Base-by-base conservation (phyloP, 2,797 vertebrate genomes). In the Clamator glandarius region DNA sequence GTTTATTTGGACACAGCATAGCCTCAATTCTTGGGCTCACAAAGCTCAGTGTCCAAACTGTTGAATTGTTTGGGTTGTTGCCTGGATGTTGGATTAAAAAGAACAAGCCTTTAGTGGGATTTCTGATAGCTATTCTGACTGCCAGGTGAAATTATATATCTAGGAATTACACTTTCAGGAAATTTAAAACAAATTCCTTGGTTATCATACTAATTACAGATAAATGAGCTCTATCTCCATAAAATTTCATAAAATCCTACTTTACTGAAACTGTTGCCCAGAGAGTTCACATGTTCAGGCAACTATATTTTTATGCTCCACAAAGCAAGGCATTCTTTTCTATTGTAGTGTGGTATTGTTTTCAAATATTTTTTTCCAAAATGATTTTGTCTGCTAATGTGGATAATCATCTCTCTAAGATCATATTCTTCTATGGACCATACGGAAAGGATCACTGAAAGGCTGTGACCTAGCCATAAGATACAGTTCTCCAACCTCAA, bases 151-250 rank as follows among this genome's bases (percentile, higher is more conserved):
- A 94, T 72, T 90, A 67, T 67, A 39, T 31, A 85, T 59, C 73
- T 62, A 84, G 69, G 39, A 94, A 88, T 84, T 81, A 58, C 2
- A 2, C 26, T 75, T 91, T 81, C 66, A 84, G 69, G 79, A 84
- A 88, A 86, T 86, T 70, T 63, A 69, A 91, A 94, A 83, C 50
- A 92, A 89, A 61, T 92, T 73, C 42, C 44, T 66, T 69, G 39
- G 46, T 92, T 92, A 83, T 74, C 58, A 64, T 55, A 78, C 35
- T 62, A 81, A 76, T 86, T 79, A 85, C 52, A 68, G 50, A 77
- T 23, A 91, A 91, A 89, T 54, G 41, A 92, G 18, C 12, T 94
- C 42, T 85, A 61, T 25, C 26, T 83, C 41, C 16, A 70, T 54
- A 70, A 89, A 88, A 87, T 68, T 78, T 73, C 51, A 55, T 84